These are phyloP conservation scores for Parus major DNA, from an alignment of 2,113 vertebrate genomes.

Conservation along the genomic window DNA sequence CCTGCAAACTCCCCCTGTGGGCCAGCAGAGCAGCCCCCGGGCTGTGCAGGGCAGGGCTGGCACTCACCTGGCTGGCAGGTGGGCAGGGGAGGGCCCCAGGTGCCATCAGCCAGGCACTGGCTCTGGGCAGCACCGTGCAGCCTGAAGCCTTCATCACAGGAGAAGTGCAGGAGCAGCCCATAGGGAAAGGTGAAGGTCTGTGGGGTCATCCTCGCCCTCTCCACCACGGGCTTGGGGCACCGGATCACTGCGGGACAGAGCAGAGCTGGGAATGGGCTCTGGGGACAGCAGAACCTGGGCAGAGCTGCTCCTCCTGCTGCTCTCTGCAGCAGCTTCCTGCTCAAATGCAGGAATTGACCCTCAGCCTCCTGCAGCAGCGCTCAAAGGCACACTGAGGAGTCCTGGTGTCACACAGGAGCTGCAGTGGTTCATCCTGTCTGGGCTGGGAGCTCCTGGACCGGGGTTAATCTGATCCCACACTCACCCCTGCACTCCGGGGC, in stretches of 20 bases:
- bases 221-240: slow-evolving; percentile 50
- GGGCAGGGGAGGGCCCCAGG: slow-evolving; percentile 50
- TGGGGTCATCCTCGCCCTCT: neutral
- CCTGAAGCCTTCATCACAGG: neutral
- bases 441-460: no score
- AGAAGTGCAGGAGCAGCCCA: neutral
- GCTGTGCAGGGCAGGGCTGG: neutral
- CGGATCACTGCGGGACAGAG: slow-evolving; percentile 46
- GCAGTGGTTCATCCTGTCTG: neutral
- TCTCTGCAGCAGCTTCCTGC: no score
- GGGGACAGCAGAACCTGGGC: rapidly evolving
- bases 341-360: no score
- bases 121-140: slow-evolving; percentile 32
- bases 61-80: slow-evolving; percentile 61
- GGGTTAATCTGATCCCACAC: neutral
- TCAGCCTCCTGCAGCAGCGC: no score
- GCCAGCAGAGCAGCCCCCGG: neutral
- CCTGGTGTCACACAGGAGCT: no score
- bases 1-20: neutral
- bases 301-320: neutral
- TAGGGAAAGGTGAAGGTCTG: neutral
- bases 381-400: no score
- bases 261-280: neutral
- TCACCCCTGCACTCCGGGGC: slow-evolving; percentile 38
- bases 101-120: slow-evolving; percentile 6